Evolutionary conservation across 2,797 vertebrate species (phyloP).

Genomic region (Chrysolophus pictus): DNA sequence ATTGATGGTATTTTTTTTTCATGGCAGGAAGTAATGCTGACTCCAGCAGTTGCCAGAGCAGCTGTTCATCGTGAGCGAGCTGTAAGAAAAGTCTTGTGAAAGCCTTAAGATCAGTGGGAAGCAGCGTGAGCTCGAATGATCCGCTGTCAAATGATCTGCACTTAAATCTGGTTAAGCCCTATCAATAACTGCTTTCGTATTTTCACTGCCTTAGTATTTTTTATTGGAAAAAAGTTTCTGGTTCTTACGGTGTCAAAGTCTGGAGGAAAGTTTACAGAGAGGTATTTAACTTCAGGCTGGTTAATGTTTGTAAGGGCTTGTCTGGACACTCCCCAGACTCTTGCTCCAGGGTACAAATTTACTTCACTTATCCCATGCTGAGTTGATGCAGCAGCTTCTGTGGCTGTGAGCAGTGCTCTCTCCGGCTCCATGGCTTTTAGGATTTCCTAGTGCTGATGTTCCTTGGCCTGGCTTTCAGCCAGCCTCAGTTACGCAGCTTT

Average conservation of each 20-base stretch:
- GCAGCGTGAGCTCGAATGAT: not conserved
- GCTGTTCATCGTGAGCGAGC: constrained; percentile 49
- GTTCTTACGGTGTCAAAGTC: not conserved
- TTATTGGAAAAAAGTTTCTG: not conserved
- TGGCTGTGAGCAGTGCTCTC: not conserved
- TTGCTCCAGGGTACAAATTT: constrained; percentile 45
- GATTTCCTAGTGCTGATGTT: not conserved
- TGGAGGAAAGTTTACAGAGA: constrained; percentile 31
- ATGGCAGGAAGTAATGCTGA: constrained; percentile 48
- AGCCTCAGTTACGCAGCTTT: not conserved
- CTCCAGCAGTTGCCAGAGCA: constrained; percentile 48
- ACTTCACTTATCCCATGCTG: constrained; percentile 3
- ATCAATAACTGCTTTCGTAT: not conserved
- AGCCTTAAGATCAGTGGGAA: constrained; percentile 34
- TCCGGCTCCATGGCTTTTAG: not conserved
- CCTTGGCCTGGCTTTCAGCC: not conserved
- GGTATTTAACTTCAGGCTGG: constrained; percentile 45
- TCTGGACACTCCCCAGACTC: constrained; percentile 57
- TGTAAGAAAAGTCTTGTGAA: not conserved
- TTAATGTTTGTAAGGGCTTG: constrained; percentile 61
- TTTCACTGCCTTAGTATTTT: not conserved
- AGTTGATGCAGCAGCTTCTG: not conserved
- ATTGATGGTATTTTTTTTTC: constrained; percentile 1
- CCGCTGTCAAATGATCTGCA: constrained; percentile 3
- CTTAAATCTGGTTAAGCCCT: not conserved